phyloP scores from a whole-genome alignment of 2,888 invertebrate species.

The Oxytorus armatus region DNA sequence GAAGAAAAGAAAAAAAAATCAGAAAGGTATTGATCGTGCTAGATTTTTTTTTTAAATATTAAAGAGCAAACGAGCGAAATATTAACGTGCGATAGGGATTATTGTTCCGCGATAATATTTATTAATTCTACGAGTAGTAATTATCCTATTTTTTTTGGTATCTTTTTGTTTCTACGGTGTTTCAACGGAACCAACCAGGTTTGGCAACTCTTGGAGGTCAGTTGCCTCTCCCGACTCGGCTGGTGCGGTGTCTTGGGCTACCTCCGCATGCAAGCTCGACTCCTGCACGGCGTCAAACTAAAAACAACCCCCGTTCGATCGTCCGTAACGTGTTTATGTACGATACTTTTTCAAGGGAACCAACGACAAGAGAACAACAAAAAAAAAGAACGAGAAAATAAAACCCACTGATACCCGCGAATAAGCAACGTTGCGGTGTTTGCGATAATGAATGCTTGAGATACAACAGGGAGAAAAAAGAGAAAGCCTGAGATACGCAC shows the following conservation, averaged over 20 bases:
- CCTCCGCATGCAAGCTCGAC: slow-evolving; percentile 82
- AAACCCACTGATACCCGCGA: slow-evolving; percentile 31
- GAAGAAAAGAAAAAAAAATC: slow-evolving; percentile 33
- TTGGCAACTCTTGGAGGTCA: slow-evolving; percentile 82
- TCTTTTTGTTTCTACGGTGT: slow-evolving; percentile 66
- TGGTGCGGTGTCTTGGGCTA: slow-evolving; percentile 78
- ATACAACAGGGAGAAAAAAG: background rate
- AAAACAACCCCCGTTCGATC: slow-evolving; percentile 77
- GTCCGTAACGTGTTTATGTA: slow-evolving; percentile 54
- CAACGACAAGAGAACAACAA: slow-evolving; percentile 22
- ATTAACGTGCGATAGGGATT: slow-evolving; percentile 29
- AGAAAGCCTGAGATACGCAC: background rate
- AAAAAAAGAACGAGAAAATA: slow-evolving; percentile 20
- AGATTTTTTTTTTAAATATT: slow-evolving; percentile 1
- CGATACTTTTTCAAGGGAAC: slow-evolving; percentile 41
- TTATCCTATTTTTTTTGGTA: slow-evolving; percentile 32
- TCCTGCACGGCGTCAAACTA: slow-evolving; percentile 83
- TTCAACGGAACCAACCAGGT: slow-evolving; percentile 82
- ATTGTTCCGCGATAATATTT: slow-evolving; percentile 3
- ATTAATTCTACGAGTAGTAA: slow-evolving; percentile 24
- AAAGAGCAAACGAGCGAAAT: slow-evolving; percentile 38
- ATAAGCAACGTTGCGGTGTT: slow-evolving; percentile 57
- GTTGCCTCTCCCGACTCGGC: slow-evolving; percentile 80
- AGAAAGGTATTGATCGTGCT: slow-evolving; percentile 7
- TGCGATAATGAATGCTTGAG: slow-evolving; percentile 41